phyloP scores from a whole-genome alignment of 1,140 invertebrate species.

The Drosophila paulistorum region DNA sequence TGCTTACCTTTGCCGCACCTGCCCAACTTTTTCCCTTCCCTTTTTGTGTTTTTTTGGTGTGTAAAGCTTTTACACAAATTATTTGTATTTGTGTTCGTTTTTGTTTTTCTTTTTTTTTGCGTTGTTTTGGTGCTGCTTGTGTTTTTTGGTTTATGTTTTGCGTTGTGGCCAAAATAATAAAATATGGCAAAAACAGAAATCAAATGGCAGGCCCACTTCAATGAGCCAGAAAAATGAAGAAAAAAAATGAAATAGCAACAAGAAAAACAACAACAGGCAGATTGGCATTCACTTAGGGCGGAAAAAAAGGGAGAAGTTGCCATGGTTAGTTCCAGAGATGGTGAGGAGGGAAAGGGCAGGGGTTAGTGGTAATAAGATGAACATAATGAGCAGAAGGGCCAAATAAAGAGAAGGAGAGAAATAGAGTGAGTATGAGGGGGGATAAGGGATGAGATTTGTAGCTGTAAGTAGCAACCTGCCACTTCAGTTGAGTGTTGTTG shows the following conservation, averaged over 20 bases:
- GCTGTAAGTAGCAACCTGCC: not conserved
- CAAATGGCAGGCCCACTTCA: constrained; percentile 58
- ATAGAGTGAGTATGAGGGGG: not conserved
- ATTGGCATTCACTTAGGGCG: not conserved
- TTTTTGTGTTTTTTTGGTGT: constrained; percentile 9
- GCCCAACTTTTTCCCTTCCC: not conserved
- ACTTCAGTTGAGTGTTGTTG: constrained; percentile 14
- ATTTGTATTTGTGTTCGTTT: constrained; percentile 41
- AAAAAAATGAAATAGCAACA: constrained; percentile 16
- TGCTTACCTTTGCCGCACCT: constrained; percentile 2
- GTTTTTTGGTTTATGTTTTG: constrained; percentile 37
- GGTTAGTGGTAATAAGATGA: constrained; percentile 10
- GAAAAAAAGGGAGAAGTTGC: constrained; percentile 36
- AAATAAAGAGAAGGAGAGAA: constrained; percentile 16
- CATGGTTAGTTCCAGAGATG: constrained; percentile 14
- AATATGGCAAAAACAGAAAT: constrained; percentile 66
- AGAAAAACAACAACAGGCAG: constrained; percentile 28
- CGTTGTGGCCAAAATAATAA: constrained; percentile 57
- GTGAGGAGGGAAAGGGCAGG: not conserved
- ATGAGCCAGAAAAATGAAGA: constrained; percentile 28
- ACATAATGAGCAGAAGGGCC: constrained; percentile 50
- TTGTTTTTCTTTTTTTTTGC: not conserved
- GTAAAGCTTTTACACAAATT: constrained; percentile 71
- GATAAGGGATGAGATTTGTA: not conserved
- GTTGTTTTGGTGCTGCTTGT: not conserved